Conservation (phyloP, 2,797 vertebrate species). For the Arnoldichthys spilopterus region DNA sequence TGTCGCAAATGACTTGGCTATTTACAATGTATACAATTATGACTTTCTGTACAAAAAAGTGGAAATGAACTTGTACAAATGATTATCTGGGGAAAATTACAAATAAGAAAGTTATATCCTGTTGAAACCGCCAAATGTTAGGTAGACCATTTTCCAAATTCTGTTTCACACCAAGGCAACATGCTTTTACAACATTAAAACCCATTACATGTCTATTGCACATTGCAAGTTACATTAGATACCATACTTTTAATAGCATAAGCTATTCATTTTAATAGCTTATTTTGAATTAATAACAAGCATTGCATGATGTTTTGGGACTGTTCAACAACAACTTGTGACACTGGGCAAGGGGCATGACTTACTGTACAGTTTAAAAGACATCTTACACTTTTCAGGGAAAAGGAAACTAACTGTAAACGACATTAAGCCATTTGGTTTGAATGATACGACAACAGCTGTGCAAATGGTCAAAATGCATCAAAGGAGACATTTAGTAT, state of each 20-base stretch:
- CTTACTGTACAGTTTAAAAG: conserved; percentile 1
- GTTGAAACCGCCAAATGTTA: conserved; percentile 68
- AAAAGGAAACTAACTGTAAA: conserved; percentile 1
- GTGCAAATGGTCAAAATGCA: not conserved
- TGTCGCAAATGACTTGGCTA: conserved; percentile 78
- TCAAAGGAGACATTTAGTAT: not conserved
- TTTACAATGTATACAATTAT: conserved; percentile 85
- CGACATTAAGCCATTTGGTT: not conserved
- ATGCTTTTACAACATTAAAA: conserved; percentile 83
- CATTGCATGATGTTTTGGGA: conserved; percentile 74
- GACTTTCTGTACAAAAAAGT: conserved; percentile 79
- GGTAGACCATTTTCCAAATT: conserved; percentile 65
- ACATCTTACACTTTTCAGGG: not conserved
- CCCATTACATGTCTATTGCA: conserved; percentile 73
- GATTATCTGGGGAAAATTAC: conserved; percentile 69
- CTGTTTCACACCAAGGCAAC: conserved; percentile 77
- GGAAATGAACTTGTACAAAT: conserved; percentile 79
- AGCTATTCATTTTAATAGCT: conserved; percentile 31
- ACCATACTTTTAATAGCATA: conserved; percentile 65
- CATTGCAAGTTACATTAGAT: conserved; percentile 75
- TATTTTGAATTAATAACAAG: conserved; percentile 71
- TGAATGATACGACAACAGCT: conserved; percentile 1
- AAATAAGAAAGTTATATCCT: conserved; percentile 72
- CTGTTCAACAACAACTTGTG: conserved; percentile 82
- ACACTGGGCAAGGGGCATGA: conserved; percentile 39